Base-by-base conservation (phyloP, 2,888 invertebrate genomes). In the Nephrotoma guestfalica region DNA sequence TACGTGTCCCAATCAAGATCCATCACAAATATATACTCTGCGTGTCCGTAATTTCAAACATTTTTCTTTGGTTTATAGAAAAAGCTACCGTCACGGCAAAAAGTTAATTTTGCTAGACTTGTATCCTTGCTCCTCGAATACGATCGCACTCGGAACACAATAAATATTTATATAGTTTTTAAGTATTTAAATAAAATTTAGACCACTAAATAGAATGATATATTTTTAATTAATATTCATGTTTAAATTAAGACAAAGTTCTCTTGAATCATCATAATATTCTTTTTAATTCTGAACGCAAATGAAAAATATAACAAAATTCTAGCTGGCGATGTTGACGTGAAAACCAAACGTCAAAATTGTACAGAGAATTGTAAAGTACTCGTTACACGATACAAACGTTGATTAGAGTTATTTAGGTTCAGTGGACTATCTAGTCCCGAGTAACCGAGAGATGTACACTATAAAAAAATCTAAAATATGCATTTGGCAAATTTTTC, bases 21-120 rank as follows among this genome's bases (percentile, higher is more conserved):
- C 4, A 45, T 42, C 41, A 18, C 43, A 84, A 83, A 83, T 89
- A 93, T 95, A 94, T 92, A 96, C 96, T 97, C 92, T 97, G 96
- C 42, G 95, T 94, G 90, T 97, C 96, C 88, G 96, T 94, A 89
- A 96, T 94, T 91, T 96, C 96, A 90, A 97, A 96, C 96, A 97
- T 97, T 90, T 91, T 93, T 57, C 51, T 15, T 57, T n/a, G 6
- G 15, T 57, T 57, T 15, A 30, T 57, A 5, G 5, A 57, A 57
- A 15, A 57, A 71, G 3, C 7, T 30, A 30, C 30, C 30, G 30
- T 3, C 30, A 30, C 30, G 30, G 30, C 30, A 30, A 71, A 71
- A 71, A 4, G 5, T 11, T 30, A 9, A 30, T 71, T 30, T 5
- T 71, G 7, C 71, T 30, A 30, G 30, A 30, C 30, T 71, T 30